These are phyloP conservation scores for Phacellophora camtschatica DNA, from an alignment of 30 jellyfish, hydroid and myxozoan species.

Conservation along the genomic window DNA sequence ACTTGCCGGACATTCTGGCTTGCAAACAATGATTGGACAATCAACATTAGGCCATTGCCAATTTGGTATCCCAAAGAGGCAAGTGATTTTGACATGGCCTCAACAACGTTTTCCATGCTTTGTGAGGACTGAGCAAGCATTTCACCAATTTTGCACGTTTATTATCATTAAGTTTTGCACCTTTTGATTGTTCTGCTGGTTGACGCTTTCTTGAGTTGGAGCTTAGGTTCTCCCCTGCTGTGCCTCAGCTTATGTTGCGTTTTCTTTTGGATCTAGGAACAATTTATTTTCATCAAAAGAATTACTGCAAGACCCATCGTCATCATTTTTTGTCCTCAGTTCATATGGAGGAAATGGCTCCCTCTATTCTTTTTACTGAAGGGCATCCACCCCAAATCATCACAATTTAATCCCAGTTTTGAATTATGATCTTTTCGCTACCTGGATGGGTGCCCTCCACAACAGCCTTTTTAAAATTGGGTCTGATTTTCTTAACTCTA, in stretches of 20 bases:
- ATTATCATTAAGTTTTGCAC: no score
- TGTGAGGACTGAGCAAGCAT: no score
- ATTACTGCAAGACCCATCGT: neutral
- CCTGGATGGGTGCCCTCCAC: constrained; percentile 53
- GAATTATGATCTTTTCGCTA: constrained; percentile 24
- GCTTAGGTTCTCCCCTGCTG: neutral
- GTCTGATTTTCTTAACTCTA: constrained; percentile 13
- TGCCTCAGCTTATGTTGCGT: no score
- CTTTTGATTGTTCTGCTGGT: neutral
- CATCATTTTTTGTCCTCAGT: neutral
- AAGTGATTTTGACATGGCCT: no score
- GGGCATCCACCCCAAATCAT: no score
- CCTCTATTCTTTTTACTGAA: neutral
- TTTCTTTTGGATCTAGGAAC: neutral
- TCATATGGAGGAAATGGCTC: neutral
- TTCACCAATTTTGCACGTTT: neutral
- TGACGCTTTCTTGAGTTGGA: neutral
- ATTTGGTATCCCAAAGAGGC: no score
- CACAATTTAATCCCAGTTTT: neutral
- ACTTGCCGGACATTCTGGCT: neutral
- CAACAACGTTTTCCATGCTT: no score
- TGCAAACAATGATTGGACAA: no score
- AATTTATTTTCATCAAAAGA: neutral
- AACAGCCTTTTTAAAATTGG: constrained; percentile 27
- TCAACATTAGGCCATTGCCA: no score